A percentile compares a stretch with the other conserved stretches of the same genome.
phyloP scores from a whole-genome alignment of 2,113 vertebrate species.

The Coptodon rendalli region DNA sequence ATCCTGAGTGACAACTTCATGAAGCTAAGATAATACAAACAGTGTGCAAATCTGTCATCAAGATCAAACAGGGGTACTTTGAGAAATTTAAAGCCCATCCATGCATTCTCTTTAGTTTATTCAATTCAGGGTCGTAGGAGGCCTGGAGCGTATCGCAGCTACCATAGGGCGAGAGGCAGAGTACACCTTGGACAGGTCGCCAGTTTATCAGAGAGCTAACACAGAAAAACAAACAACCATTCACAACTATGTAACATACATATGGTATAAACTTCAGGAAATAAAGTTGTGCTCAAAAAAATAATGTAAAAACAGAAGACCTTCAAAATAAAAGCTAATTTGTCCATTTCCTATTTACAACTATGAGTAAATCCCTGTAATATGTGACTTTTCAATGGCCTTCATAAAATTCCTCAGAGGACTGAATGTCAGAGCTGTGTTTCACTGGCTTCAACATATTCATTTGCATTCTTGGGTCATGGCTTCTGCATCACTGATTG shows the following conservation, averaged over 20 bases:
- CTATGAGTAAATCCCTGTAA: not conserved
- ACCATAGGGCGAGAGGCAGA: not conserved
- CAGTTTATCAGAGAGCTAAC: not conserved
- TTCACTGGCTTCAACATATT: slow-evolving; percentile 9
- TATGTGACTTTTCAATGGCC: slow-evolving; percentile 5
- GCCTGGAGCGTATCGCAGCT: not conserved
- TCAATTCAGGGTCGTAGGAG: not conserved
- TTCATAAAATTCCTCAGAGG: slow-evolving; percentile 20
- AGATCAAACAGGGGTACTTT: not conserved
- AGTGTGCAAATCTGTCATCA: not conserved
- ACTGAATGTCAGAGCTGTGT: slow-evolving; percentile 48
- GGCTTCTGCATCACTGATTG: slow-evolving; percentile 12
- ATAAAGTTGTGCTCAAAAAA: not conserved
- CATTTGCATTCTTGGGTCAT: slow-evolving; percentile 46
- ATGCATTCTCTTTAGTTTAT: not conserved
- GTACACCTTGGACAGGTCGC: not conserved
- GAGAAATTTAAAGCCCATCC: not conserved
- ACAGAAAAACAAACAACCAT: not conserved
- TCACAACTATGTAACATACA: not conserved
- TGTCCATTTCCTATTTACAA: not conserved
- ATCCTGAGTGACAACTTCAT: not conserved
- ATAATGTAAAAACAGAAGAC: not conserved
- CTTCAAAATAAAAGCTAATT: not conserved
- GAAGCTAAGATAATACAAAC: not conserved
- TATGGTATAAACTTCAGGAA: not conserved